Conservation (phyloP, 2,113 vertebrate species). For the Bostrychus sinensis region DNA sequence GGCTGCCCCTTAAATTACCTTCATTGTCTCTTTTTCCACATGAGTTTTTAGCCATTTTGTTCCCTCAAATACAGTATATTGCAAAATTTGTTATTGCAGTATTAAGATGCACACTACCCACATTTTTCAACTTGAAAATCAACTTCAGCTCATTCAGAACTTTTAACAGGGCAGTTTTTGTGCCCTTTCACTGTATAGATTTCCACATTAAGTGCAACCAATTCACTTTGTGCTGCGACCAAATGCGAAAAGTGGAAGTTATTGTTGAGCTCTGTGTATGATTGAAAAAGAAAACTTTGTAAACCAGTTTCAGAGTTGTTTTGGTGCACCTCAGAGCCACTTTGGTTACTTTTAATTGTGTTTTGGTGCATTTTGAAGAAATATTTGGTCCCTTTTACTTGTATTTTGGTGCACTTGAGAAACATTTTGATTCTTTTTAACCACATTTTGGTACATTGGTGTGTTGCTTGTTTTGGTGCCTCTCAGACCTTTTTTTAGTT, state of each 20-base stretch:
- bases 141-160: background rate
- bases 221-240: background rate
- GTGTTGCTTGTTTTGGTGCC: too few species aligned
- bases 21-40: background rate
- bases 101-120: background rate
- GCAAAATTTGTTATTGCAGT: background rate
- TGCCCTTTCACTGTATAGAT: background rate
- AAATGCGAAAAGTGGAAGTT: background rate
- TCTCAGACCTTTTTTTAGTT: too few species aligned
- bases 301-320: background rate
- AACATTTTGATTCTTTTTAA: too few species aligned
- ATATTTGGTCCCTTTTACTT: background rate
- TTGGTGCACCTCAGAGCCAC: background rate
- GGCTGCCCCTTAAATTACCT: too few species aligned
- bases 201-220: constrained; percentile 2
- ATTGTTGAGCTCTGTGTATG: background rate
- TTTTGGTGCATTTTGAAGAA: background rate
- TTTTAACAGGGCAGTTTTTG: background rate
- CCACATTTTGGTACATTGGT: too few species aligned
- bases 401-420: too few species aligned
- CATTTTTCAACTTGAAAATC: background rate
- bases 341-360: background rate
- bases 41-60: background rate
- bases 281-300: background rate
- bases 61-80: background rate